These are phyloP conservation scores for Monochamus saltuarius DNA, from an alignment of 1,140 invertebrate genomes.

Conservation along the genomic window DNA sequence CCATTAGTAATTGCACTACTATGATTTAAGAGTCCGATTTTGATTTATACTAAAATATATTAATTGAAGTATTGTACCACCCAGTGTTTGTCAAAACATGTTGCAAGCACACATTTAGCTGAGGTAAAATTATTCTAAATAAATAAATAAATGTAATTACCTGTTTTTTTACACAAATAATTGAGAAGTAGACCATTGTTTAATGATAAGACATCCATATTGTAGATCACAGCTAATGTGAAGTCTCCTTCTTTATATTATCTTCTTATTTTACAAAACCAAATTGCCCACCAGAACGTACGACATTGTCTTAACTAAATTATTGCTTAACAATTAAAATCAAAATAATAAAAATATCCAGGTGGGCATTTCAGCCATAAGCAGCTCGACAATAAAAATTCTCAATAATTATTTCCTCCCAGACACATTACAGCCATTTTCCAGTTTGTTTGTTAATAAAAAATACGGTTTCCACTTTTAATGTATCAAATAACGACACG, in stretches of 20 bases:
- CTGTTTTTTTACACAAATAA: conserved; percentile 1
- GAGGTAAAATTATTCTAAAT: conserved; percentile 20
- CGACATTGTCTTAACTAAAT: not conserved
- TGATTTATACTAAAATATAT: conserved; percentile 11
- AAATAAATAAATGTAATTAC: conserved; percentile 9
- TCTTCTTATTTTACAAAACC: conserved; percentile 5
- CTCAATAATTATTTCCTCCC: not conserved
- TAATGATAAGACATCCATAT: conserved; percentile 37
- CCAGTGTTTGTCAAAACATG: conserved; percentile 6
- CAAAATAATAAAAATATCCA: not conserved
- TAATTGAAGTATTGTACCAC: not conserved
- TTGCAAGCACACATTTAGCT: conserved; percentile 32
- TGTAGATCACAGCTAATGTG: conserved; percentile 43
- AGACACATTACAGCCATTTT: not conserved
- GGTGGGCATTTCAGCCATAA: not conserved
- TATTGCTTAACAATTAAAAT: conserved; percentile 5
- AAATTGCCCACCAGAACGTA: conserved; percentile 12
- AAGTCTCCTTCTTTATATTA: conserved; percentile 32
- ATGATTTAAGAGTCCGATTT: conserved; percentile 13
- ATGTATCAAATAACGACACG: not conserved
- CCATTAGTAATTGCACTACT: conserved; percentile 22
- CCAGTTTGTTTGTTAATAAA: too few relatives aligned
- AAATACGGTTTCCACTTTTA: too few relatives aligned
- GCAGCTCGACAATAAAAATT: not conserved
- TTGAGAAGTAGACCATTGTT: conserved; percentile 27